Percentiles rank a stretch among this genome's conserved stretches.
phyloP scores from a whole-genome alignment of 2,888 invertebrate species.

The Chironomus riparius region DNA sequence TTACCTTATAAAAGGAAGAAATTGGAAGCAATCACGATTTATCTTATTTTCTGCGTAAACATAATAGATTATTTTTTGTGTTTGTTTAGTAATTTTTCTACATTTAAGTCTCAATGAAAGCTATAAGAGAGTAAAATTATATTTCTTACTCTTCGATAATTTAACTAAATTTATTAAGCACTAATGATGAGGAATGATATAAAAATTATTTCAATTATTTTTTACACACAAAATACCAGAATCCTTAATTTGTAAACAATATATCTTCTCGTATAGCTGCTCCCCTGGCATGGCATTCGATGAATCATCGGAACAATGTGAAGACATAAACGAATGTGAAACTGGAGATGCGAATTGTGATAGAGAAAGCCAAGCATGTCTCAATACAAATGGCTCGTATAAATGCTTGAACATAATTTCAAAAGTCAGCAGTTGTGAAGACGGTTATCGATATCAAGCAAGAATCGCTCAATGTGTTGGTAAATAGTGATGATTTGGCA shows the following conservation, averaged over 20 bases:
- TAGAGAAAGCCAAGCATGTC: constrained; percentile 50
- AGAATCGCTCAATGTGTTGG: constrained; percentile 52
- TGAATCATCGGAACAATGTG: constrained; percentile 38
- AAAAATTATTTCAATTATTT: no score
- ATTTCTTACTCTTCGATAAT: no score
- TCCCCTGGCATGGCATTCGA: constrained; percentile 37
- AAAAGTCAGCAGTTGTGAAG: constrained; percentile 32
- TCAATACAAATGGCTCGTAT: constrained; percentile 60
- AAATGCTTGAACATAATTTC: constrained; percentile 43
- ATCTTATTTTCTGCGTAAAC: neutral
- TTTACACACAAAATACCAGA: no score
- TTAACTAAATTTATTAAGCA: no score
- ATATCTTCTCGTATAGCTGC: constrained; percentile 33
- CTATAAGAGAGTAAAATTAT: no score
- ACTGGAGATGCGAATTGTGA: constrained; percentile 62
- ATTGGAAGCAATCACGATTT: neutral
- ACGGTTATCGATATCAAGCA: constrained; percentile 49
- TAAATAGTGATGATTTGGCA: constrained; percentile 33
- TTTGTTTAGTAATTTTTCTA: no score
- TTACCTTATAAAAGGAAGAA: neutral
- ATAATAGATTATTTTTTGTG: neutral
- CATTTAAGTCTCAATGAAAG: no score
- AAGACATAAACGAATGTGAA: constrained; percentile 62
- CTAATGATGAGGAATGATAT: no score
- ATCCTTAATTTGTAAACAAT: no score